Evolutionary conservation across 2,113 vertebrate genomes (phyloP), one percentile per base, ranked within the genome.

Genomic region (Synchiropus splendidus): DNA sequence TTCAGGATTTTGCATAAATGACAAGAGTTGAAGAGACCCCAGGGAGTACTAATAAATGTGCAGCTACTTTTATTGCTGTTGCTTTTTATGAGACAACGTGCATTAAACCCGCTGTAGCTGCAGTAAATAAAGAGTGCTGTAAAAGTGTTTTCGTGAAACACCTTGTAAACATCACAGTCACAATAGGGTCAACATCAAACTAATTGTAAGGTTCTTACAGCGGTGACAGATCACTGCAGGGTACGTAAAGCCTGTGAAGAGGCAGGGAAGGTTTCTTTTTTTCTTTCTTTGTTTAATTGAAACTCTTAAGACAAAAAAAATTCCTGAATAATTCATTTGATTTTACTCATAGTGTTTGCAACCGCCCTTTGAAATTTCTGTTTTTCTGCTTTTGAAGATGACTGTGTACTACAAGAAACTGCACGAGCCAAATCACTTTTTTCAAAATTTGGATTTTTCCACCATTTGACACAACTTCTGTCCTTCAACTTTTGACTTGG

Each of bases 141-240:
- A 83, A 85, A 82, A 63, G 48, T 46, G 48, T 64, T 61, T 73
- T 81, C 35, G 64, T 77, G 67, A 75, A 75, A 73, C 74, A 76
- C 79, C 81, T 82, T 81, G 80, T 86, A 84, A 84, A 83, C 70
- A 75, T 70, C 69, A 83, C 68, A 68, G 68, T 66, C 35, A 18
- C 69, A 72, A 77, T 72, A 62, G 76, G 77, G 75, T 79, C 77
- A 76, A 79, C 72, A 64, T 78, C 56, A 60, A 55, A 70, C 72
- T 70, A 65, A 71, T 58, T 71, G 74, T 72, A 57, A 70, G 59
- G 53, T 58, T 52, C 70, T 48, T 35, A 33, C 48, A 66, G 64
- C 62, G 5, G 48, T 75, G 58, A 81, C 78, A 78, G 69, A 78
- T 64, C 61, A 45, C 54, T 4, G 4, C 21, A 8, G 8, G 21